Percentiles rank a stretch among this genome's conserved stretches.
Conservation (phyloP, 2,113 vertebrate species). For the Nothocercus julius region DNA sequence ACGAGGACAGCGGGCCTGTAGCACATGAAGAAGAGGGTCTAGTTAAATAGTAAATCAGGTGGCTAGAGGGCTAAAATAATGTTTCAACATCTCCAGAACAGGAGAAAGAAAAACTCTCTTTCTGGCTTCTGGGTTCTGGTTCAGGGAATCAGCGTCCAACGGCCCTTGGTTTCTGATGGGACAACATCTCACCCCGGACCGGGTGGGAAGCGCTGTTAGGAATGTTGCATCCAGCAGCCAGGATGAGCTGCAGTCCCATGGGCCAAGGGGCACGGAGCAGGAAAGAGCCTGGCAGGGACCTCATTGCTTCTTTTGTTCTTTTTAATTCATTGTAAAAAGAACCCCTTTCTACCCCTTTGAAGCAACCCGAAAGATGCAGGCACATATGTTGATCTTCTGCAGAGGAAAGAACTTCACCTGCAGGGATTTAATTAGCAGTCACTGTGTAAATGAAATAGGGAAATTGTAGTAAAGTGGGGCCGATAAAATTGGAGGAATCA, state of each 20-base stretch:
- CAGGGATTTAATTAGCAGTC: slow-evolving; percentile 40
- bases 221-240: neutral
- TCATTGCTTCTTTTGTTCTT: neutral
- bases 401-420: slow-evolving; percentile 6
- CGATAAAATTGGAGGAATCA: slow-evolving; percentile 7
- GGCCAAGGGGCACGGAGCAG: neutral
- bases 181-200: neutral
- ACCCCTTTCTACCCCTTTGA: neutral
- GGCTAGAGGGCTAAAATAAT: neutral
- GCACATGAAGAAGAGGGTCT: neutral
- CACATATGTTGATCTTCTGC: neutral
- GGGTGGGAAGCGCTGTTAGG: neutral
- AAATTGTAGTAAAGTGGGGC: neutral
- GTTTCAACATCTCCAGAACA: neutral
- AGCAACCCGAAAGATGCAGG: neutral
- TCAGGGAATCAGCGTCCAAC: neutral
- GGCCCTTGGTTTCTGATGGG: neutral
- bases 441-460: neutral
- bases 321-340: neutral
- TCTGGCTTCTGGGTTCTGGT: neutral
- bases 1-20: neutral
- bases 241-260: neutral
- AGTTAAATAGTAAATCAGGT: neutral
- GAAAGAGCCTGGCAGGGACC: rapidly evolving
- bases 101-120: neutral